Base-by-base conservation (phyloP, 2,797 vertebrate species). In the Podarcis siculus region DNA sequence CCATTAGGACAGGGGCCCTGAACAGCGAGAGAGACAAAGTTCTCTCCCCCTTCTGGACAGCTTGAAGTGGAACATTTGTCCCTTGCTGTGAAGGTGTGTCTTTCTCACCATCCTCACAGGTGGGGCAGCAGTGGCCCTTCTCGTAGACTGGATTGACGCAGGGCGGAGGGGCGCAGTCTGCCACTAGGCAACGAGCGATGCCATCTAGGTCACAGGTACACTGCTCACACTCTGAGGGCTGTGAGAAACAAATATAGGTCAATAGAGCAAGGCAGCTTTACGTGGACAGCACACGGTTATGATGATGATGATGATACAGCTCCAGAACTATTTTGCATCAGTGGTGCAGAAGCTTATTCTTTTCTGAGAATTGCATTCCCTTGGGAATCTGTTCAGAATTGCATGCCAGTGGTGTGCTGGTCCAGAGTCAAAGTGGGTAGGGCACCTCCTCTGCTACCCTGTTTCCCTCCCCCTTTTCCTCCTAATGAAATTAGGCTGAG, bases 141-240 rank as follows among this genome's bases (percentile, higher is more conserved):
- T 97, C 97, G 89, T 97, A 98, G 89, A 97, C 89, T 0, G 98
- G 97, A 93, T 98, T 97, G 91, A 98, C 97, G 82, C 98, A 98
- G 5, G 97, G 96, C 9, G 97, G 98, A 55, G 98, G 98, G 30
- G 97, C 97, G 45, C 98, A 98, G 89, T 98, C 97, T 64, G 98
- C 98, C 39, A 98, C 97, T 9, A 98, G 95, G 92, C 98, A 98
- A 89, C 95, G 97, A 86, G 97, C 97, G 30, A 97, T 98, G 85
- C 98, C 98, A 27, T 98, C 98, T 27, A 86, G 95, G 93, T 98
- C 97, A 94, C 98, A 98, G 45, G 96, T 97, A 93, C 98, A 98
- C 94, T 98, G 97, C 94, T 98, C 98, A 90, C 98, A 98, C 89
- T 97, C 98, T 13, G 97, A 98, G 2, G 98, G 98, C 98, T 98